Evolutionary conservation across 2,888 invertebrate genomes (phyloP).

Genomic region (Sarcophaga caerulescens): DNA sequence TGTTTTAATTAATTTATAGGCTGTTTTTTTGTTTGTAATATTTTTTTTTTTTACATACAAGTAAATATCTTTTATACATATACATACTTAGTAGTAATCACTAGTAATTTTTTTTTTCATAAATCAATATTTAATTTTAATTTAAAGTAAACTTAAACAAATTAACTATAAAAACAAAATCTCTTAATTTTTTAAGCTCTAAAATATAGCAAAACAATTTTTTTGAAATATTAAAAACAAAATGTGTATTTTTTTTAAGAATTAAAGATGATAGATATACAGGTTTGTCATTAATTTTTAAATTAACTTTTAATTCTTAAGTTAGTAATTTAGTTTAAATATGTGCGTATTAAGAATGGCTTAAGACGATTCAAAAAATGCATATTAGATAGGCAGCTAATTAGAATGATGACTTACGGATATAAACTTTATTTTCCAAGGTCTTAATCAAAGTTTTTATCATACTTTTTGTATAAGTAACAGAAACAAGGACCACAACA

Average conservation of each 20-base stretch:
- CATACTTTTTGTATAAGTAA: no score
- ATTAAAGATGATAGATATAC: not conserved
- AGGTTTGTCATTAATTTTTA: constrained; percentile 19
- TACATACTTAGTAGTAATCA: constrained; percentile 46
- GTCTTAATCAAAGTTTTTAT: no score
- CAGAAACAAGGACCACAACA: no score
- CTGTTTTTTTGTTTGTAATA: constrained; percentile 63
- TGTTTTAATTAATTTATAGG: constrained; percentile 63
- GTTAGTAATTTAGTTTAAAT: no score
- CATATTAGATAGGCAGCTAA: no score
- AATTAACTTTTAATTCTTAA: not conserved
- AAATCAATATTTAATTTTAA: constrained; percentile 41
- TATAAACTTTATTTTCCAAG: no score
- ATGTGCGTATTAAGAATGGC: no score
- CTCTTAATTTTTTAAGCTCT: constrained; percentile 22
- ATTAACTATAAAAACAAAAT: constrained; percentile 19
- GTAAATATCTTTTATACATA: constrained; percentile 44
- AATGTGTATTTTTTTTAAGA: not conserved
- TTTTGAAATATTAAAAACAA: not conserved
- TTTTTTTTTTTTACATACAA: constrained; percentile 35
- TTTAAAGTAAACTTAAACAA: constrained; percentile 50
- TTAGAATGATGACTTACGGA: no score
- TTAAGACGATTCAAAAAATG: no score
- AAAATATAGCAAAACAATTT: constrained; percentile 1
- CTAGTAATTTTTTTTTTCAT: constrained; percentile 43